Evolutionary conservation across 2,113 vertebrate species (phyloP), one percentile per base, ranked within the genome.

Genomic region (Pachycephala philippinensis): DNA sequence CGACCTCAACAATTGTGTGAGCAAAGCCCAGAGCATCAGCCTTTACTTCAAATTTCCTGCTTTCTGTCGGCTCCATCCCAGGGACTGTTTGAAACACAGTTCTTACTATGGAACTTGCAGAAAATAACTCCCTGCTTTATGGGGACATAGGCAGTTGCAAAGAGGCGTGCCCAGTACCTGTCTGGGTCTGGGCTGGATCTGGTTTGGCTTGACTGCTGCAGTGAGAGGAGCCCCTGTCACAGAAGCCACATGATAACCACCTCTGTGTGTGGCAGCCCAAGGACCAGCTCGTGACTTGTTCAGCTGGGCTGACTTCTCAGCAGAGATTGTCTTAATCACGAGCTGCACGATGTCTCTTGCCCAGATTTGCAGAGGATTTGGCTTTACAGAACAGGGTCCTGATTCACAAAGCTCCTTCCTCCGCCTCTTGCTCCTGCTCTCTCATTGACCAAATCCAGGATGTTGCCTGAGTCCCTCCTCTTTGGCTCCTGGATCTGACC

Each of bases 1-100:
- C 1, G 2, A 35, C 66, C 56, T 71, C 81, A 88, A 94, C 94
- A 92, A 91, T 70, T 79, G 86, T 57, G 64, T 9, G 30, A 90
- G 84, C 87, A 76, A 87, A 85, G 93, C 31, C 60, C 1, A 0
- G 52, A 4, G 42, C 87, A 95, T 89, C 85, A 88, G 84, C 84
- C 72, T 95, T 94, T 88, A 54, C 76, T 93, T 82, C 0, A 1
- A 71, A 88, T 94, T 97, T 96, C 96, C 96, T 97, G 95, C 90
- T 93, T 95, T 95, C 91, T 69, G 60, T 92, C 16, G 2, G 64
- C 90, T 87, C 9, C 24, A 57, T 85, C 74, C 56, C 50, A 7
- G n/a, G 28, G 13, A 28, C 78, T 64, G 69, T 13, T 80, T 49
- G 75, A 70, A 96, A 90, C 78, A n/a, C 15, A 5, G 57, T 42